Evolutionary conservation across 1,140 invertebrate species (phyloP), one percentile per base, ranked within the genome.

Genomic region (Apis cerana): DNA sequence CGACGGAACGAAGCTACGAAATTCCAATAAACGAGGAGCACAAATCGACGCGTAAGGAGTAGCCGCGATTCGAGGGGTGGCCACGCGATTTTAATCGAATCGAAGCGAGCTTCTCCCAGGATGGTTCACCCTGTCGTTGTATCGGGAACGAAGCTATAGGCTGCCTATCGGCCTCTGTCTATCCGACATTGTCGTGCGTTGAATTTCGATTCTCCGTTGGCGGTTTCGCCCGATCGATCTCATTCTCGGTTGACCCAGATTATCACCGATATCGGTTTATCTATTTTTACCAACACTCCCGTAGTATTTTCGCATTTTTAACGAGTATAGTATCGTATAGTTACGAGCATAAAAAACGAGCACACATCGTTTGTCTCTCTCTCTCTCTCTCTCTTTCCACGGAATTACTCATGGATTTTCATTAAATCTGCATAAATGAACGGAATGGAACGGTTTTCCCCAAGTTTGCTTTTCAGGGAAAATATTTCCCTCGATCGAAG

Each of bases 191-290:
- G 52, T 33, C 78, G 80, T 59, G 72, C 80, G 64, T 68, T 67
- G 72, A 75, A 81, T 81, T 81, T 74, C 72, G 64, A 68, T 68
- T 27, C 33, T 71, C 72, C 15, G 65, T 13, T 72, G 62, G 33
- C n/a, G 62, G 43, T 67, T 68, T 69, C 64, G 21, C 17, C 21
- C 21, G 72, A 61, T 82, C 74, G 52, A 76, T 82, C 62, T 76
- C 80, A 17, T 82, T 82, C 74, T 27, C 56, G 27, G 64, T 58
- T 82, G 80, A 82, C 80, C 80, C 64, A 75, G 74, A 82, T 82
- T 82, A 59, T 69, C 74, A 43, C 61, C 72, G 74, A 82, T 69
- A 82, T 76, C 54, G 72, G 56, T 59, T 52, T 33, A 52, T 50
- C 74, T 76, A 81, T 81, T 81, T 65, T 76, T 76, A 68, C 80